Conservation (phyloP, 2,113 vertebrate genomes). For the Stercorarius parasiticus region DNA sequence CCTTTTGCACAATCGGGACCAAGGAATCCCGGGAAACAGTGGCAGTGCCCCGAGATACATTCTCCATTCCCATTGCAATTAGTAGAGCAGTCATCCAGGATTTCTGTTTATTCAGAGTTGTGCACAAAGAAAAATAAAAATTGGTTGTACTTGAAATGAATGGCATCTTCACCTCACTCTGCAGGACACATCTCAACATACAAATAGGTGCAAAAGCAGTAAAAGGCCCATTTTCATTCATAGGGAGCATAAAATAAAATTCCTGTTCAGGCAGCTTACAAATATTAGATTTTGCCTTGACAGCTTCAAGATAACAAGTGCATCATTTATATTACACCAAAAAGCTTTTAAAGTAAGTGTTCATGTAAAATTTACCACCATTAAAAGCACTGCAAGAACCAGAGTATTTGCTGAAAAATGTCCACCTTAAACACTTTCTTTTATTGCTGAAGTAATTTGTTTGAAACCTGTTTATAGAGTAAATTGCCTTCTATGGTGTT, state of each 20-base stretch:
- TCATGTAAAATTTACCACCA: slow-evolving; percentile 73
- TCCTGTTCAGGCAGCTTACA: slow-evolving; percentile 47
- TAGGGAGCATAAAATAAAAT: slow-evolving; percentile 52
- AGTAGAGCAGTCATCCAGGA: slow-evolving; percentile 94
- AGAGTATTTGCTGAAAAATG: slow-evolving; percentile 66
- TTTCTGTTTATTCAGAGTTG: slow-evolving; percentile 78
- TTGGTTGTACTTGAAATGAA: not conserved
- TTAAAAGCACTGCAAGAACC: slow-evolving; percentile 68
- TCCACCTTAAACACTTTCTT: slow-evolving; percentile 61
- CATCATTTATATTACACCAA: slow-evolving; percentile 70
- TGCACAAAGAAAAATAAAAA: slow-evolving; percentile 12
- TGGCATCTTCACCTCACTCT: not conserved
- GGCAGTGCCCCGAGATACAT: slow-evolving; percentile 94
- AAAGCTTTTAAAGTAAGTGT: slow-evolving; percentile 75
- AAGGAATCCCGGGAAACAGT: slow-evolving; percentile 94
- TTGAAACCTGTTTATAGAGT: slow-evolving; percentile 53
- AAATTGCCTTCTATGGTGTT: slow-evolving; percentile 50
- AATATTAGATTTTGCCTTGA: slow-evolving; percentile 69
- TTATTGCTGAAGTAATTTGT: slow-evolving; percentile 61
- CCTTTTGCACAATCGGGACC: slow-evolving; percentile 96
- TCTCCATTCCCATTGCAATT: slow-evolving; percentile 97
- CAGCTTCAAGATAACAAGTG: slow-evolving; percentile 65
- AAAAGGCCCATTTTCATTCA: slow-evolving; percentile 56
- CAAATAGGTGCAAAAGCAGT: slow-evolving; percentile 7
- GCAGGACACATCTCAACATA: slow-evolving; percentile 27